Evolutionary conservation across 2,888 invertebrate species (phyloP).

Genomic region (Drosophila mimetica): DNA sequence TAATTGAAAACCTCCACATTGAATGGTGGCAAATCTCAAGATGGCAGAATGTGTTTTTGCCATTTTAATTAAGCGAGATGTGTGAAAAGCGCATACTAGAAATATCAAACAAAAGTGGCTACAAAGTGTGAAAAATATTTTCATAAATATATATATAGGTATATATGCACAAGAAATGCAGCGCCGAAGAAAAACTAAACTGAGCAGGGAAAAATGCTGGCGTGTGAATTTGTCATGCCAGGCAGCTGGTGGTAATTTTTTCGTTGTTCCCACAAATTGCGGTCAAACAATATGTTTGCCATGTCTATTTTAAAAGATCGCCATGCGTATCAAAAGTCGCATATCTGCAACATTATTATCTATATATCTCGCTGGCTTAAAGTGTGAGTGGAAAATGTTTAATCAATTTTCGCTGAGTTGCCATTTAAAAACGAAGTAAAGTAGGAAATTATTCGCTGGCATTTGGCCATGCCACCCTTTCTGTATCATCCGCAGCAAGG

Average conservation of each 20-base stretch:
- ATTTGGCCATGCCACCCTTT: conserved; percentile 43
- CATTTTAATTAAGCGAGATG: conserved; percentile 45
- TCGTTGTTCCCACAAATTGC: conserved; percentile 64
- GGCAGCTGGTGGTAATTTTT: conserved; percentile 74
- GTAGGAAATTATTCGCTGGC: conserved; percentile 40
- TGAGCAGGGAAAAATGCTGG: conserved; percentile 43
- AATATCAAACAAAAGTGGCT: conserved; percentile 44
- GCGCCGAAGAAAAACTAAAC: conserved; percentile 32
- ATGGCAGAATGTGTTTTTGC: conserved; percentile 10
- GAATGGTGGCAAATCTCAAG: conserved; percentile 8
- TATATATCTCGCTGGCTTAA: conserved; percentile 8
- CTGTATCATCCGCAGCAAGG: conserved; percentile 46
- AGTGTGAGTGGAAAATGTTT: conserved; percentile 61
- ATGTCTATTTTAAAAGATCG: conserved; percentile 62
- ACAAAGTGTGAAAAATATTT: conserved; percentile 79
- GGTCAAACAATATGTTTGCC: conserved; percentile 75
- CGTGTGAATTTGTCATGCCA: conserved; percentile 66
- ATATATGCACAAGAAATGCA: background rate
- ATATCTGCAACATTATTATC: conserved; percentile 10
- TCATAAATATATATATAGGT: conserved; percentile 62
- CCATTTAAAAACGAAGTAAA: conserved; percentile 32
- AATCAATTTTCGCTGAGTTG: conserved; percentile 61
- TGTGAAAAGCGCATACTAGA: conserved; percentile 38
- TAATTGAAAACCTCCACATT: conserved; percentile 62
- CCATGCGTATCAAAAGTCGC: conserved; percentile 28